Evolutionary conservation across 2,113 vertebrate genomes (phyloP).

Genomic region (Pseudorasbora parva): DNA sequence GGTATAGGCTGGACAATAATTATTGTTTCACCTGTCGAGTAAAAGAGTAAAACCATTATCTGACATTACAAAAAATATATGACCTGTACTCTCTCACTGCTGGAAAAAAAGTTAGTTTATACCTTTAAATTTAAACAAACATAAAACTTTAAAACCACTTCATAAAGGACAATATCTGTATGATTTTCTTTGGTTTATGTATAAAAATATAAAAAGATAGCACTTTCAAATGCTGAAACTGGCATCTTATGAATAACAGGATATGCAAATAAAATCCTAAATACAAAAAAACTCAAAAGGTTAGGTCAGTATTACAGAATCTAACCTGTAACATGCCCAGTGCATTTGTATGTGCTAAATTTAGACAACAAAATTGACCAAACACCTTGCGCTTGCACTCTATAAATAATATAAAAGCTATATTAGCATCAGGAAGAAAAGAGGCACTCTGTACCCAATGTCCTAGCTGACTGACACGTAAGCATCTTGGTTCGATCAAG

Average conservation of each 20-base stretch:
- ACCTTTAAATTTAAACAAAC: neutral
- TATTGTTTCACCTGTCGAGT: conserved; percentile 72
- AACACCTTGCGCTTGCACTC: neutral
- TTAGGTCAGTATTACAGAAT: neutral
- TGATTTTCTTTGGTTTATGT: neutral
- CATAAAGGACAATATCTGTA: neutral
- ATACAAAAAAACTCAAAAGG: neutral
- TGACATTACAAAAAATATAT: too few relatives aligned
- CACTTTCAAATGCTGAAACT: neutral
- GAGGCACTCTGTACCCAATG: neutral
- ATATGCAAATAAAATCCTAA: neutral
- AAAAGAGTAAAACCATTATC: conserved; percentile 51
- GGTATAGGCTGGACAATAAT: conserved; percentile 75
- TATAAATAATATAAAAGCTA: conserved; percentile 36
- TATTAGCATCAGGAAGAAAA: conserved; percentile 8
- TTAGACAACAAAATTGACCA: neutral
- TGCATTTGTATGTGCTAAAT: conserved; percentile 12
- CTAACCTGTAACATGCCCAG: neutral
- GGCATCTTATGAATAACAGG: neutral
- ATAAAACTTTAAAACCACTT: neutral
- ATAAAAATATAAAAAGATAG: neutral
- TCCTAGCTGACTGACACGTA: neutral
- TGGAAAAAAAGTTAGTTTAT: neutral
- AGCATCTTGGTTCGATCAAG: neutral
- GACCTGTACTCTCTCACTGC: neutral